Evolutionary conservation across 2,113 vertebrate species (phyloP).

Genomic region (Macquaria australasica): DNA sequence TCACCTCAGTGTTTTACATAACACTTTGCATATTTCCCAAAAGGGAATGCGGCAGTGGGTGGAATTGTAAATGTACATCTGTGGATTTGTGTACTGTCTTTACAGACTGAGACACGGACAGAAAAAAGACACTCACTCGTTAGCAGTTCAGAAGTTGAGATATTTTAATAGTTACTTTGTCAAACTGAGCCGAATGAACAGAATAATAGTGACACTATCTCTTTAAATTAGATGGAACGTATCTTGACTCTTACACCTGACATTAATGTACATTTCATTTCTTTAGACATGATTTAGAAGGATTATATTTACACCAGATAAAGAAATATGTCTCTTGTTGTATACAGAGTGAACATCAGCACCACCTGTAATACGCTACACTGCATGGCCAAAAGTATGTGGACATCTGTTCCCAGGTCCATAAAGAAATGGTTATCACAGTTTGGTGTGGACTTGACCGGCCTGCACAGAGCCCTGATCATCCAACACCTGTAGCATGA

Average conservation of each 20-base stretch:
- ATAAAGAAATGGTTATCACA: not conserved
- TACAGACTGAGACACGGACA: not conserved
- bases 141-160: not conserved
- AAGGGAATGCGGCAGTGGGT: slow-evolving; percentile 43
- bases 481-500: not conserved
- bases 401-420: not conserved
- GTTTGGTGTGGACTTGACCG: not conserved
- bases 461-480: not conserved
- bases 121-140: not conserved
- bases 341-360: not conserved
- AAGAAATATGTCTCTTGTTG: not conserved
- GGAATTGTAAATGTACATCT: slow-evolving; percentile 61
- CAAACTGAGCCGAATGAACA: not conserved
- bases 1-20: slow-evolving; percentile 59
- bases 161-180: not conserved
- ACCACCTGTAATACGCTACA: no score
- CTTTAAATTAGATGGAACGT: not conserved
- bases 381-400: no score
- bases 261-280: not conserved
- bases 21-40: slow-evolving; percentile 70
- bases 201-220: no score
- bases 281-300: not conserved
- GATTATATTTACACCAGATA: not conserved
- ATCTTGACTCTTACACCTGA: not conserved
- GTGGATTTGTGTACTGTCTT: slow-evolving; percentile 49